Base-by-base conservation (phyloP, 1,140 invertebrate species). In the Eubasilissa regina region DNA sequence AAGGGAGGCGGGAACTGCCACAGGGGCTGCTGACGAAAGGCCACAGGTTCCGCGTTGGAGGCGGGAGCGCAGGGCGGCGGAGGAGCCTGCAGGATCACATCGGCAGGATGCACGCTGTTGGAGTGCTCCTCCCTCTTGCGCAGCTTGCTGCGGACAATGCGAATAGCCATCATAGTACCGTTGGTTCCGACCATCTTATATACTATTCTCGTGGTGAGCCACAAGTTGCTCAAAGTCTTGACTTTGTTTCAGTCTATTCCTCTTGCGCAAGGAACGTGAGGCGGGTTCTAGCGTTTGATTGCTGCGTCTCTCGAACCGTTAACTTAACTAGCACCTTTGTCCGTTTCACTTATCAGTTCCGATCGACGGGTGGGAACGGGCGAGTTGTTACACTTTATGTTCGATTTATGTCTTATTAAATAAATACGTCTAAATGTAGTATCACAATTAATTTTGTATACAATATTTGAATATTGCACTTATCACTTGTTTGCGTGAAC, bases 81-180 rank as follows among this genome's bases (percentile, higher is more conserved):
- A 35, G 87, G 84, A 21, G 92, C 90, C 85, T 93, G 91, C 70
- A 93, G 90, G 11, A 91, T 87, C 58, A 92, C 90, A 84, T 92
- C 92, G 68, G 92, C 90, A n/a, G 92, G 91, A 83, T 93, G 92
- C 72, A 92, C 91, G 76, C 90, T 89, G 83, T 92, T 90, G 79
- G 91, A 90, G 86, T 93, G 92, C 84, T 95, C 94, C 88, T 95
- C 94, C 78, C 94, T 90, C 89, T 95, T 95, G 84, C 94, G 91
- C 88, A 95, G 91, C 89, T 95, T 96, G 89, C 94, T 95, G 92
- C 94, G 94, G 89, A 96, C 94, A 92, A 95, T 93, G 89, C 94
- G 94, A 85, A 95, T 94, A 84, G 94, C 94, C 88, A 94, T 93
- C 92, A 95, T 92, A 86, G 93, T 95, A 86, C 93, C 93, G 89